phyloP scores from a whole-genome alignment of 2,797 vertebrate species.

The Pogonophryne albipinna region DNA sequence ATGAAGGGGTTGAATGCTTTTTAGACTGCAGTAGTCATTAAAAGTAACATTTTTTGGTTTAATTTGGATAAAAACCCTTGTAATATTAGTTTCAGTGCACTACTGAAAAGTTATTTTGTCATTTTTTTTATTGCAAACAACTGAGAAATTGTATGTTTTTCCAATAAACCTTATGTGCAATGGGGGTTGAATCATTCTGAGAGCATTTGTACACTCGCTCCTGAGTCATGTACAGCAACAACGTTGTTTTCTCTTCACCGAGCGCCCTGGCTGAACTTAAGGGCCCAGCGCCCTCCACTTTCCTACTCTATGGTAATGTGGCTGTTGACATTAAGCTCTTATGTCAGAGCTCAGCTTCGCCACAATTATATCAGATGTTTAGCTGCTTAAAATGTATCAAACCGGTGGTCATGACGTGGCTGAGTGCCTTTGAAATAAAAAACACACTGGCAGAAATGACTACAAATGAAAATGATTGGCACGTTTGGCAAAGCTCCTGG shows the following conservation, averaged over 20 bases:
- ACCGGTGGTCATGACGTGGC: not conserved
- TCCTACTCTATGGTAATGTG: not conserved
- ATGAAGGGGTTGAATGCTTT: no score
- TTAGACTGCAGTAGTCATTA: no score
- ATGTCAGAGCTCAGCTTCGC: not conserved
- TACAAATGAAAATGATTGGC: conserved; percentile 19
- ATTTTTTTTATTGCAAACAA: no score
- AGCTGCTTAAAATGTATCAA: conserved; percentile 12
- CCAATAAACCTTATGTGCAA: no score
- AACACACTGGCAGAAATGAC: not conserved
- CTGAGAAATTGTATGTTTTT: no score
- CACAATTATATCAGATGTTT: not conserved
- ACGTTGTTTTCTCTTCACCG: not conserved
- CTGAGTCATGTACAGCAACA: not conserved
- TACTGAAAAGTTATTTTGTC: no score
- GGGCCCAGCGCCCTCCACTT: not conserved
- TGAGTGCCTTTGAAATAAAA: conserved; percentile 3
- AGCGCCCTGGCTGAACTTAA: not conserved
- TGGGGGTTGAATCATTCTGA: no score
- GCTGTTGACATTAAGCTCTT: conserved; percentile 21
- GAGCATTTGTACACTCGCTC: not conserved
- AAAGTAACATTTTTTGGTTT: no score
- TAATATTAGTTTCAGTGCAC: no score
- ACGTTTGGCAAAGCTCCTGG: conserved; percentile 17
- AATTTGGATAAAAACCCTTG: no score